A percentile compares a stretch with the other conserved stretches of the same genome.
These are phyloP conservation scores for Drosophila repleta DNA, from an alignment of 1,140 invertebrate genomes.

Conservation along the genomic window DNA sequence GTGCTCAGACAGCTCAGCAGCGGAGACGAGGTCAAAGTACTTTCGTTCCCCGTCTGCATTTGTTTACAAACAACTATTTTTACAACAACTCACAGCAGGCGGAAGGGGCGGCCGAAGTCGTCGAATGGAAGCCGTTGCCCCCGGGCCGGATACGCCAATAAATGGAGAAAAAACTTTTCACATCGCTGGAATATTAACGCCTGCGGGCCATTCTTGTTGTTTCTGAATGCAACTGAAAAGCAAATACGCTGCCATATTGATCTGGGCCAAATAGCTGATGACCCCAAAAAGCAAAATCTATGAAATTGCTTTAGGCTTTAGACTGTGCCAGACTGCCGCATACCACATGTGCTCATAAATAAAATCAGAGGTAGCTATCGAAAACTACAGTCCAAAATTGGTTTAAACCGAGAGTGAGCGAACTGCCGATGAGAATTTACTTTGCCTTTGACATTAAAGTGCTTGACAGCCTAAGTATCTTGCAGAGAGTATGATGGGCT, in stretches of 20 bases:
- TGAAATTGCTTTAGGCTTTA: not conserved
- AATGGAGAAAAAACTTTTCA: constrained; percentile 26
- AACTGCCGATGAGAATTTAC: too few species aligned
- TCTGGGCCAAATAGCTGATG: constrained; percentile 9
- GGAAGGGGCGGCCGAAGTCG: constrained; percentile 1
- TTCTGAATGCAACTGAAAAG: constrained; percentile 23
- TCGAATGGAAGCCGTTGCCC: constrained; percentile 41
- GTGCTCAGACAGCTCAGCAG: constrained; percentile 7
- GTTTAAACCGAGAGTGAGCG: too few species aligned
- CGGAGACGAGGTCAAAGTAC: constrained; percentile 51
- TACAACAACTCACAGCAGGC: constrained; percentile 35
- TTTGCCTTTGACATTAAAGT: too few species aligned
- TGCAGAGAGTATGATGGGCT: too few species aligned
- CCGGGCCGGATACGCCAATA: constrained; percentile 25
- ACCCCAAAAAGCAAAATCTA: constrained; percentile 4
- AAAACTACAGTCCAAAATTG: too few species aligned
- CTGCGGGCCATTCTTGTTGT: constrained; percentile 1
- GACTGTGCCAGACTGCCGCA: not conserved
- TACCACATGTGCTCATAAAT: not conserved
- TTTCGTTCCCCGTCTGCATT: constrained; percentile 36
- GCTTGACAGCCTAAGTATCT: too few species aligned
- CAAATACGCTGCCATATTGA: constrained; percentile 39
- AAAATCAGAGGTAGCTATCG: too few species aligned
- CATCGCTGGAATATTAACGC: constrained; percentile 17
- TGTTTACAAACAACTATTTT: constrained; percentile 55